These are phyloP conservation scores for Lydus trimaculatus DNA, from an alignment of 2,888 invertebrate genomes.

Conservation along the genomic window DNA sequence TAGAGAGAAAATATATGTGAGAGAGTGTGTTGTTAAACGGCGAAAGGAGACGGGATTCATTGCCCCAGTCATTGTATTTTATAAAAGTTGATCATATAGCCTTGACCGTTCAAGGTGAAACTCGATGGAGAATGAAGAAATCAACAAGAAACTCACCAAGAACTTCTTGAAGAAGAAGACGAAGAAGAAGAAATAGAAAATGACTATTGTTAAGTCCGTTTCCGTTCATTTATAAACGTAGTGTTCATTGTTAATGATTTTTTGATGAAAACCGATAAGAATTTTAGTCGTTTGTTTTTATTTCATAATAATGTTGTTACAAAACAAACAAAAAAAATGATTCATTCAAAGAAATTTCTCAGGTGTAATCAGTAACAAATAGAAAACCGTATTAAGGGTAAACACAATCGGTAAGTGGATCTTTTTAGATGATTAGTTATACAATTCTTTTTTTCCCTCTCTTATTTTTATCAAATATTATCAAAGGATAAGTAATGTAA, in stretches of 20 bases:
- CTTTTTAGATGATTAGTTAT: not conserved
- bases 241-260: not conserved
- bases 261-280: not conserved
- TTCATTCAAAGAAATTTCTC: not conserved
- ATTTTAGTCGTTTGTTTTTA: not conserved
- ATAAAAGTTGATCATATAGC: slow-evolving; percentile 15
- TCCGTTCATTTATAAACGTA: not conserved
- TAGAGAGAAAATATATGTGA: not conserved
- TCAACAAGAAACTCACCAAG: not conserved
- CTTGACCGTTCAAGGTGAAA: slow-evolving; percentile 26
- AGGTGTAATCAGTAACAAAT: not conserved
- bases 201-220: not conserved
- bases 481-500: not conserved
- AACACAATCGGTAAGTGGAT: slow-evolving; percentile 1
- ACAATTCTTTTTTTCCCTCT: not conserved
- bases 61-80: slow-evolving; percentile 18
- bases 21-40: not conserved
- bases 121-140: slow-evolving; percentile 6
- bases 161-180: not conserved
- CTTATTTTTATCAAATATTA: not conserved
- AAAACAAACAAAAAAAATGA: not conserved
- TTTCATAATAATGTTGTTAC: no score
- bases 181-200: not conserved
- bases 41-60: slow-evolving; percentile 15
- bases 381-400: not conserved